phyloP scores from a whole-genome alignment of 2,797 vertebrate genomes.

The Aphelocoma californica region DNA sequence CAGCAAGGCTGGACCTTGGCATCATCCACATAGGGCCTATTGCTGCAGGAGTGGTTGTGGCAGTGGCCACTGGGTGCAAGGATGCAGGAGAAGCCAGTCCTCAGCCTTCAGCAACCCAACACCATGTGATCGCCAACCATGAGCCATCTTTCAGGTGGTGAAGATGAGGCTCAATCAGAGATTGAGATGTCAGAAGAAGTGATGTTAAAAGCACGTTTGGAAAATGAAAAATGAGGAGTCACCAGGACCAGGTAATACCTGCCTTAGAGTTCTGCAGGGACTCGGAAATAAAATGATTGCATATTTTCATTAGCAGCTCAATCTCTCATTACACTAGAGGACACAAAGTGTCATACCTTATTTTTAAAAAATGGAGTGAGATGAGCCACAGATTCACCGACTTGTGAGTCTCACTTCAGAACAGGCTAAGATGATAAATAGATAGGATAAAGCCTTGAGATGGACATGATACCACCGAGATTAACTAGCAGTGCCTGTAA shows the following conservation, averaged over 20 bases:
- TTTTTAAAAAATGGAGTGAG: conserved; percentile 67
- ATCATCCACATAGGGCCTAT: background rate
- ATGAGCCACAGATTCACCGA: conserved; percentile 53
- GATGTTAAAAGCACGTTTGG: conserved; percentile 31
- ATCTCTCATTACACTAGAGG: conserved; percentile 66
- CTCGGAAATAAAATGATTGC: conserved; percentile 66
- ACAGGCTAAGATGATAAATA: conserved; percentile 47
- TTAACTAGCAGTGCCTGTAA: background rate
- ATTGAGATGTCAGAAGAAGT: conserved; percentile 60
- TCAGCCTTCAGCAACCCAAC: background rate
- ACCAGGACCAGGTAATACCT: conserved; percentile 59
- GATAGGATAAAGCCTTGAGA: conserved; percentile 47
- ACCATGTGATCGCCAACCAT: fast-evolving
- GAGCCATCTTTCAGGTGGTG: background rate
- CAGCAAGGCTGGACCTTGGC: background rate
- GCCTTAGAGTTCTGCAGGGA: conserved; percentile 56
- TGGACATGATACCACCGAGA: conserved; percentile 11
- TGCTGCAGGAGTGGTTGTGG: background rate
- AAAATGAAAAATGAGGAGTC: conserved; percentile 66
- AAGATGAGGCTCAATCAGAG: conserved; percentile 27
- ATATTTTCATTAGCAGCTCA: conserved; percentile 70
- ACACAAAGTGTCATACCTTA: conserved; percentile 67
- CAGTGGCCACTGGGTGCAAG: fast-evolving
- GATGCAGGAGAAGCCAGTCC: background rate
- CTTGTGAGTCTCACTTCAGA: conserved; percentile 29